Percentiles rank a stretch among this genome's conserved stretches.
These are phyloP conservation scores for Sorex maritimensis DNA, from an alignment of 2,797 vertebrate genomes.

Conservation along the genomic window DNA sequence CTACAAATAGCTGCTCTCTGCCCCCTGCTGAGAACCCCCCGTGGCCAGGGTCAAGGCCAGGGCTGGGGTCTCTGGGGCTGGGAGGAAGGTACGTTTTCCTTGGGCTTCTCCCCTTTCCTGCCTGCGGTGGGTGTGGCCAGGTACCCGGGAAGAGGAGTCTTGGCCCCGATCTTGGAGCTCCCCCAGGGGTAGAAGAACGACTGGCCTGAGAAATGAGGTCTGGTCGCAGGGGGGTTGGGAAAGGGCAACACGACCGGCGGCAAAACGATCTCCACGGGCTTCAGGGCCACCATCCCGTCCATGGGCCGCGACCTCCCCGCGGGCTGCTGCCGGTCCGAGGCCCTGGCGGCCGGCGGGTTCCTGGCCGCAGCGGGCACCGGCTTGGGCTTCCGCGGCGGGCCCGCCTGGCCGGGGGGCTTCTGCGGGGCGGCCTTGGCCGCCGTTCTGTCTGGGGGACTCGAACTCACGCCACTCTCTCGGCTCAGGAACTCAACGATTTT, in stretches of 20 bases:
- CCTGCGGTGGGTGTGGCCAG: constrained; percentile 14
- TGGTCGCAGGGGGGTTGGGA: constrained; percentile 65
- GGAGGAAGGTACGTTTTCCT: constrained; percentile 75
- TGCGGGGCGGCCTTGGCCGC: neutral
- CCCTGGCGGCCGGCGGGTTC: neutral
- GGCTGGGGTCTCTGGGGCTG: constrained; percentile 77
- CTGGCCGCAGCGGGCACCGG: neutral
- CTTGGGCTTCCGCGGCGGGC: constrained; percentile 63
- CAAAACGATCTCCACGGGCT: constrained; percentile 89
- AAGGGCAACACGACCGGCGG: constrained; percentile 89
- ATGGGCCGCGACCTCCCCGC: constrained; percentile 79
- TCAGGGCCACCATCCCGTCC: constrained; percentile 86
- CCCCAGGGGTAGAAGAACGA: constrained; percentile 78
- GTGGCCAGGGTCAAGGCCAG: constrained; percentile 84
- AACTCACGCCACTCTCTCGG: constrained; percentile 65
- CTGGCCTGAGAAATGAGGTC: constrained; percentile 54
- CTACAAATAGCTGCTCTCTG: neutral
- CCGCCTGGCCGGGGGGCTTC: neutral
- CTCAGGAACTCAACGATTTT: constrained; percentile 86
- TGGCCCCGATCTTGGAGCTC: constrained; percentile 66
- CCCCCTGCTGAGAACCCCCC: neutral
- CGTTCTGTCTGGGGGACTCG: constrained; percentile 10
- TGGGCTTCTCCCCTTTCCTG: constrained; percentile 77
- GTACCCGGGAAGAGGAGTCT: neutral
- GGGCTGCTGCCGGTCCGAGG: neutral